A percentile compares a stretch with the other conserved stretches of the same genome.
Evolutionary conservation across 2,797 vertebrate species (phyloP).

Genomic region (Protosalanx chinensis): DNA sequence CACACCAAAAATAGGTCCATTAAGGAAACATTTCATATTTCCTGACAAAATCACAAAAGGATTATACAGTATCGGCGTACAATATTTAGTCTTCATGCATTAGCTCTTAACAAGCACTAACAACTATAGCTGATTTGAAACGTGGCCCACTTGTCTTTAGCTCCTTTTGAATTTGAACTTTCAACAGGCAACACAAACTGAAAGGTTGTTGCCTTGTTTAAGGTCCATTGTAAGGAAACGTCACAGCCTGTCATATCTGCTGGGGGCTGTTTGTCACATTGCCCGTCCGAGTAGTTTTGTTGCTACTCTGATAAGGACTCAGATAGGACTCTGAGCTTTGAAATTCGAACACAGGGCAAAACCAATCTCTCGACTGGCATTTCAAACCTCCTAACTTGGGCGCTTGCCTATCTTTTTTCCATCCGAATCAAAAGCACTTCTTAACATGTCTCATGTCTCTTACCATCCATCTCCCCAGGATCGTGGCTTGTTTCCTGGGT

Average conservation of each 20-base stretch:
- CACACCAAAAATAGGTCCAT: slow-evolving; percentile 7
- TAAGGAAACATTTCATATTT: neutral
- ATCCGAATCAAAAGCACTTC: neutral
- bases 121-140: neutral
- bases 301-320: neutral
- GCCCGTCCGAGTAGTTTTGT: neutral
- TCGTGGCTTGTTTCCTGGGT: neutral
- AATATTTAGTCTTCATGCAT: slow-evolving; percentile 8
- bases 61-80: neutral
- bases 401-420: neutral
- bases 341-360: neutral
- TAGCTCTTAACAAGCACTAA: neutral
- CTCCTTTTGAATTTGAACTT: neutral
- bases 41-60: neutral
- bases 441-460: neutral
- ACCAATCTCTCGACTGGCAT: neutral
- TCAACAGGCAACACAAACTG: neutral
- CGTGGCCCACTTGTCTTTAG: slow-evolving; percentile 1
- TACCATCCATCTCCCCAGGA: neutral
- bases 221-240: neutral
- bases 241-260: slow-evolving; percentile 7
- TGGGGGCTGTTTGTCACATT: neutral
- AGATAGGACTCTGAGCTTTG: neutral
- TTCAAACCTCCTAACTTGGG: neutral
- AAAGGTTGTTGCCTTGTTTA: neutral